A percentile compares a stretch with the other conserved stretches of the same genome.
Conservation (phyloP, 2,888 invertebrate genomes). For the Ellobium chinense region DNA sequence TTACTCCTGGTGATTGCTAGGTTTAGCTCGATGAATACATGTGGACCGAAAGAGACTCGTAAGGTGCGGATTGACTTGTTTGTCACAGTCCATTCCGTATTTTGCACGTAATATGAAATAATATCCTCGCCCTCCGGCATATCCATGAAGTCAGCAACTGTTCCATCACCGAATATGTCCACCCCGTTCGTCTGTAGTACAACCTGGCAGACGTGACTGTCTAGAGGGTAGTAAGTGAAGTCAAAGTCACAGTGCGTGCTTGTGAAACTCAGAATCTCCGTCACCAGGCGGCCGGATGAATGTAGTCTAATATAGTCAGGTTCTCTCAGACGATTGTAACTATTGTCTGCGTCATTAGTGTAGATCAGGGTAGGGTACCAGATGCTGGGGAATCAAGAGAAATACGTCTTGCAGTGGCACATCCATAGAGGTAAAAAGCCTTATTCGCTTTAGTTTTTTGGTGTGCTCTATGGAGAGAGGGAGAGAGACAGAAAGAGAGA, state of each 20-base stretch:
- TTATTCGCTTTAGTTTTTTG: too few relatives aligned
- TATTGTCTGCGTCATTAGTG: background rate
- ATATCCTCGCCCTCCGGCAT: background rate
- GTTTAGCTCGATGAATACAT: background rate
- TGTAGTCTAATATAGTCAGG: background rate
- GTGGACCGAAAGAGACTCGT: too few relatives aligned
- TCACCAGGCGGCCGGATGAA: background rate
- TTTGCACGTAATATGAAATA: background rate
- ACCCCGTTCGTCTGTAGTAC: background rate
- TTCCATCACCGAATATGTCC: background rate
- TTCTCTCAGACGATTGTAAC: background rate
- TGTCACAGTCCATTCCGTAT: background rate
- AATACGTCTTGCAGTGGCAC: too few relatives aligned
- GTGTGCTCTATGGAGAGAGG: too few relatives aligned
- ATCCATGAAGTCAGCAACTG: background rate
- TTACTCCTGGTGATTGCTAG: background rate
- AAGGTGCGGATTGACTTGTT: background rate
- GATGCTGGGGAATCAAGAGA: background rate
- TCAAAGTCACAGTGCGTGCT: background rate
- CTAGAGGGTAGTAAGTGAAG: background rate
- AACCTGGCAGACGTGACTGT: background rate
- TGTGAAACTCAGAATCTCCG: background rate
- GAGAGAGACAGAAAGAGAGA: too few relatives aligned
- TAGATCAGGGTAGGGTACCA: background rate
- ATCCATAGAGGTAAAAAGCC: too few relatives aligned